phyloP scores from a whole-genome alignment of 2,888 invertebrate genomes.

The Lomographa bimaculata region DNA sequence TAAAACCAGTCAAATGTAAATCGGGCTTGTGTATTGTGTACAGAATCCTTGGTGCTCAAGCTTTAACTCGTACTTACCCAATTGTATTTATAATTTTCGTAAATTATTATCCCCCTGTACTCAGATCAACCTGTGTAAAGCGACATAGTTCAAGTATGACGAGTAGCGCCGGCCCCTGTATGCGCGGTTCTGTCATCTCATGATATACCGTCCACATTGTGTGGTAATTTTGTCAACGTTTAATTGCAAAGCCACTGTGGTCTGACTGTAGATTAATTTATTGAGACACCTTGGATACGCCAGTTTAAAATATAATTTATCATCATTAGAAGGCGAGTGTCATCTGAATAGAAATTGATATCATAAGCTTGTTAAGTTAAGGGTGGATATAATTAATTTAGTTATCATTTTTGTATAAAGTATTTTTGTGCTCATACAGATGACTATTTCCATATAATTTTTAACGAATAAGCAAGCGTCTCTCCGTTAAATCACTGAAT shows the following conservation, averaged over 20 bases:
- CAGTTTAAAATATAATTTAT: slow-evolving; percentile 68
- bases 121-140: slow-evolving; percentile 45
- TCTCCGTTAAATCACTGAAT: too few species aligned
- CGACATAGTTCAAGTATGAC: slow-evolving; percentile 59
- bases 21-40: too few species aligned
- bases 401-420: too few species aligned
- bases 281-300: slow-evolving; percentile 70
- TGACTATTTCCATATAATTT: too few species aligned
- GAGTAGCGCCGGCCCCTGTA: slow-evolving; percentile 52
- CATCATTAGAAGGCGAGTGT: slow-evolving; percentile 68
- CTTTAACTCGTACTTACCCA: too few species aligned
- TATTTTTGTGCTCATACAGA: too few species aligned
- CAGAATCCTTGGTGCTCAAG: too few species aligned
- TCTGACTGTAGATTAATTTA: slow-evolving; percentile 78
- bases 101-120: too few species aligned
- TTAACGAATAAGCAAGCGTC: too few species aligned
- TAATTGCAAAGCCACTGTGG: slow-evolving; percentile 76
- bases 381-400: too few species aligned
- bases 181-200: slow-evolving; percentile 63
- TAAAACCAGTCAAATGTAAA: too few species aligned
- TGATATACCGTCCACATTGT: slow-evolving; percentile 76
- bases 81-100: too few species aligned
- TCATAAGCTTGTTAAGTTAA: slow-evolving; percentile 35
- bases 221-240: slow-evolving; percentile 76
- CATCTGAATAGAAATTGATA: slow-evolving; percentile 38